Conservation (phyloP, 1,140 invertebrate genomes). For the Bombus sylvicola region DNA sequence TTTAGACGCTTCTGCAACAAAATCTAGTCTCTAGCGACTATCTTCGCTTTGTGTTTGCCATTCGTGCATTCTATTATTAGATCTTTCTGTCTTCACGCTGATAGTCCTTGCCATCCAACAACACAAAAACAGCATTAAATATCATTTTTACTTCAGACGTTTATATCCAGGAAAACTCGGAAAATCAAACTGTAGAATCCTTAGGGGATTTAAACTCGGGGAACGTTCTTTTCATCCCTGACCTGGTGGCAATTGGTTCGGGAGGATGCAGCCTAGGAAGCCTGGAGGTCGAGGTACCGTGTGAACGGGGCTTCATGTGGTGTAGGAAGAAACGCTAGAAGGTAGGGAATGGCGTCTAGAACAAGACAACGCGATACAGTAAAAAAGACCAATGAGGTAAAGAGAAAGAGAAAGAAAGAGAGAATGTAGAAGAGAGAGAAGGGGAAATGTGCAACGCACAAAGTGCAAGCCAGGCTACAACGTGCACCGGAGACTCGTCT, state of each 20-base stretch:
- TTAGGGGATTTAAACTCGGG: neutral
- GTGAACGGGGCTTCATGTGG: conserved; percentile 47
- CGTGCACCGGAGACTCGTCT: conserved; percentile 8
- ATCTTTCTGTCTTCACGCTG: too few relatives aligned
- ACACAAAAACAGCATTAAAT: too few relatives aligned
- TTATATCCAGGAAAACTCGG: neutral
- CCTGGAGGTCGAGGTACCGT: conserved; percentile 44
- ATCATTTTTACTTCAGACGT: too few relatives aligned
- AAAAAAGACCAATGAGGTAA: neutral
- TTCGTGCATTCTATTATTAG: too few relatives aligned
- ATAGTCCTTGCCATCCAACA: too few relatives aligned
- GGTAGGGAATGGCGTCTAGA: neutral
- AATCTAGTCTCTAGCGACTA: too few relatives aligned
- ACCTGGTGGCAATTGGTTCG: conserved; percentile 14
- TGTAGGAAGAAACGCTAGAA: conserved; percentile 34
- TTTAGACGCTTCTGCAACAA: too few relatives aligned
- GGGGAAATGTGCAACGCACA: conserved; percentile 17
- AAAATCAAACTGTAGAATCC: neutral
- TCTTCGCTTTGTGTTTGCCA: too few relatives aligned
- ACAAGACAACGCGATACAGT: neutral
- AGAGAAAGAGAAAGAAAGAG: neutral
- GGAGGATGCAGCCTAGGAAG: conserved; percentile 17
- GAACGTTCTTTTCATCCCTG: conserved; percentile 17
- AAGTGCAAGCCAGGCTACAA: conserved; percentile 32
- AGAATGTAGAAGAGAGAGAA: neutral